Percentiles rank a stretch among this genome's conserved stretches.
Conservation (phyloP, 1,140 invertebrate species). For the Musca domestica region DNA sequence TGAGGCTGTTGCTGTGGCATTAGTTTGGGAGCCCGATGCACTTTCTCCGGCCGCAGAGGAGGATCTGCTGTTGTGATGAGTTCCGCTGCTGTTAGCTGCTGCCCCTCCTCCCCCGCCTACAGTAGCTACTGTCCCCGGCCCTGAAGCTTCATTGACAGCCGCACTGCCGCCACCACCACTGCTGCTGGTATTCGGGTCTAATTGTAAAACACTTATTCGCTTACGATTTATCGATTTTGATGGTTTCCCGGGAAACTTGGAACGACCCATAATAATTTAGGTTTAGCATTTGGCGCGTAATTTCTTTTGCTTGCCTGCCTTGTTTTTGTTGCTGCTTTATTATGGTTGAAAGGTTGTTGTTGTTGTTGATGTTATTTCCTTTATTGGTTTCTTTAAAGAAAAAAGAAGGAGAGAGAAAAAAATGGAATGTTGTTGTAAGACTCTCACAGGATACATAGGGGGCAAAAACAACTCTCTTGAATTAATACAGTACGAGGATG, state of each 20-base stretch:
- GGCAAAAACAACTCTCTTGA: too few species aligned
- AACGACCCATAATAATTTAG: slow-evolving; percentile 49
- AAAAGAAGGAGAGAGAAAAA: too few species aligned
- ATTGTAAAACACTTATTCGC: slow-evolving; percentile 71
- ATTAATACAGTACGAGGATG: too few species aligned
- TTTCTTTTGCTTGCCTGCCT: not conserved
- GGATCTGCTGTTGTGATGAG: not conserved
- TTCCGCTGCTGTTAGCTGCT: not conserved
- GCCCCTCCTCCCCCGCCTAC: not conserved
- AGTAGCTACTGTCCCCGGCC: slow-evolving; percentile 28
- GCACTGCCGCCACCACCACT: slow-evolving; percentile 8
- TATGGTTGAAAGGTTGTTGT: not conserved
- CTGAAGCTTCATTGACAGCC: slow-evolving; percentile 2
- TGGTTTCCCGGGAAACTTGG: slow-evolving; percentile 82
- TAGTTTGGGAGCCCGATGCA: not conserved
- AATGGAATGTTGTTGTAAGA: too few species aligned
- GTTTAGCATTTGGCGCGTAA: slow-evolving; percentile 27
- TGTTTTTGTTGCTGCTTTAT: not conserved
- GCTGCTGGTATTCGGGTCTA: slow-evolving; percentile 53
- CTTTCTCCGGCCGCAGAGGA: not conserved
- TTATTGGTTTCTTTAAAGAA: too few species aligned
- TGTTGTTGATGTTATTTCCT: too few species aligned
- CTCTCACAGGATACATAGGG: too few species aligned
- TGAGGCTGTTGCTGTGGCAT: not conserved
- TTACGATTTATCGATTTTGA: slow-evolving; percentile 79